Evolutionary conservation across 2,888 invertebrate species (phyloP), one percentile per base, ranked within the genome.

Genomic region (Branchipolynoe longqiensis): DNA sequence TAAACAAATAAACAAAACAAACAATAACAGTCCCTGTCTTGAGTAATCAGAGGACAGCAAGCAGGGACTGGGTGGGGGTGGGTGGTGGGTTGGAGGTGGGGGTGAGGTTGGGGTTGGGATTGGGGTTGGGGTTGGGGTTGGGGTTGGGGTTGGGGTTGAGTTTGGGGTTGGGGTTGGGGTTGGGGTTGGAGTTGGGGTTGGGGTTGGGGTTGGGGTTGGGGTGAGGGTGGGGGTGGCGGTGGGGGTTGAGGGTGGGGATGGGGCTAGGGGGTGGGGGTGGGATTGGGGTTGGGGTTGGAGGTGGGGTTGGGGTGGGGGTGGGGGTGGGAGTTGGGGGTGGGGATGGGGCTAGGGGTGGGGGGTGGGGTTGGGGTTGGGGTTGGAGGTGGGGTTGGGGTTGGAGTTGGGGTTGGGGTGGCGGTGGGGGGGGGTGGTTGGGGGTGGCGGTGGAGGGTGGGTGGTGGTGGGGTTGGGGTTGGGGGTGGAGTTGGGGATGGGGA

Each of bases 41-140:
- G 25, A 78, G n/a, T 28, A 14, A 78, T 78, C 31, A 31, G 28
- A 12, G 48, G 78, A 78, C 48, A 41, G 41, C 25, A 33, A 73
- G 73, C 73, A 78, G 48, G 18, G 56, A n/a, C 56, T 56, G 56
- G 48, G 56, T 56, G 56, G 22, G 3, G 18, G 56, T 3, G 22
- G 56, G 56, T n/a, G 56, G 18, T 22, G 56, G 12, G 6, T 56
- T 12, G 48, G 56, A n/a, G 56, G 3, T 56, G 18, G 56, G 56
- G 56, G 25, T 56, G n/a, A 56, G 56, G 25, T 25, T 8, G 56
- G 22, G 25, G 56, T 2, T 25, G 25, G 12, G 56, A 25, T 3
- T n/a, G 22, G 56, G 56, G 56, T 56, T 3, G 56, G n/a, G 25
- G 56, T 56, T 22, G 25, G 56, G 56, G 6, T 14, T 8, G 22